A percentile compares a stretch with the other conserved stretches of the same genome.
Conservation (phyloP, 2,888 invertebrate species). For the Tipula unca region DNA sequence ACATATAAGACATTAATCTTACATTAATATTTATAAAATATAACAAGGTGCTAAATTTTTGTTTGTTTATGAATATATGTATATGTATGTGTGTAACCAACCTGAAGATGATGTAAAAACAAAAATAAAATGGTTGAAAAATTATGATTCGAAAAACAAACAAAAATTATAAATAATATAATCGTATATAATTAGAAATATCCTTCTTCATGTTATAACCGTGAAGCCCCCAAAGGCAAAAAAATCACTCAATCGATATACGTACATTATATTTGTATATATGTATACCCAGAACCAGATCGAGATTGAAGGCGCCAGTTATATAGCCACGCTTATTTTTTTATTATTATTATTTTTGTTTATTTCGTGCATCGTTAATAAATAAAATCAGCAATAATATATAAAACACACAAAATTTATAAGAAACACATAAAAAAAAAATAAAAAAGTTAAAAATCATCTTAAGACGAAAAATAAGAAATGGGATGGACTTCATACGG, state of each 20-base stretch:
- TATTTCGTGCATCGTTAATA: slow-evolving; percentile 14
- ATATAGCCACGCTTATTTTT: slow-evolving; percentile 19
- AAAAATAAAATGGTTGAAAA: not conserved
- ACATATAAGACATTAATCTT: not conserved
- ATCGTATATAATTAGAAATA: not conserved
- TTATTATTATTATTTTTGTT: not conserved
- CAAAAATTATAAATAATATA: not conserved
- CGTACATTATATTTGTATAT: not conserved
- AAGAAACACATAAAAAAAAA: not conserved
- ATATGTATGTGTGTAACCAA: not conserved
- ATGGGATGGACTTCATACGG: not conserved
- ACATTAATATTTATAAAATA: not conserved
- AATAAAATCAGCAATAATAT: slow-evolving; percentile 2
- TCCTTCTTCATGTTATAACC: not conserved
- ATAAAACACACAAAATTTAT: not conserved
- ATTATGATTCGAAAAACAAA: not conserved
- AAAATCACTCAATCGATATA: slow-evolving; percentile 14
- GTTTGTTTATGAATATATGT: no score
- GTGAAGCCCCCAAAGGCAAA: not conserved
- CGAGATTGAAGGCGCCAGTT: slow-evolving; percentile 10
- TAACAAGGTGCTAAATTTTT: not conserved
- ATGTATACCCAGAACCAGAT: not conserved
- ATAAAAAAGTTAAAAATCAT: not conserved
- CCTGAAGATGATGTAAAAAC: not conserved
- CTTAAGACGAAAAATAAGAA: slow-evolving; percentile 14